Conservation (phyloP, 2,113 vertebrate species). For the Dipodomys ordii region DNA sequence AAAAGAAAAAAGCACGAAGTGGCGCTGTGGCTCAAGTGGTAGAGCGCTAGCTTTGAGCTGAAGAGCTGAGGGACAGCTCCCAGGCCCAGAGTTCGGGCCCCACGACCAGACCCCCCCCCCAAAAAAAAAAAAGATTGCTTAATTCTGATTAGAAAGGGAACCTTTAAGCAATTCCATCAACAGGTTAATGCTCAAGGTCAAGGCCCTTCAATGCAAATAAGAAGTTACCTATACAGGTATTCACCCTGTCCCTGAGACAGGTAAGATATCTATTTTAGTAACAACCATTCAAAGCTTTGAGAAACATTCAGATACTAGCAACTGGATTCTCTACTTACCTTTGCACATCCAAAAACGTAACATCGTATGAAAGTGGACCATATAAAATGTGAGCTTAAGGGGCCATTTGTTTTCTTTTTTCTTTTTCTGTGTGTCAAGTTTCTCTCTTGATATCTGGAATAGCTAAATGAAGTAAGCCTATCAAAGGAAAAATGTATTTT, state of each 20-base stretch:
- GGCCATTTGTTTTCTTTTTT: neutral
- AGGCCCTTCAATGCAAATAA: constrained; percentile 71
- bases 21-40: too few species aligned
- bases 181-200: constrained; percentile 56
- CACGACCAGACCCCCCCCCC: too few species aligned
- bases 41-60: too few species aligned
- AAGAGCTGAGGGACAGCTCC: too few species aligned
- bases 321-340: neutral
- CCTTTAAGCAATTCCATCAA: constrained; percentile 72
- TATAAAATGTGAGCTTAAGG: neutral
- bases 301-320: constrained; percentile 73
- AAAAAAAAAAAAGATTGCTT: neutral
- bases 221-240: constrained; percentile 65
- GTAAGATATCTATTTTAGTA: constrained; percentile 81
- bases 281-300: constrained; percentile 76
- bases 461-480: neutral
- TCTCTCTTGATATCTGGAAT: neutral
- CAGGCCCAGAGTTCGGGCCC: too few species aligned
- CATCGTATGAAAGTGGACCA: neutral
- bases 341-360: neutral
- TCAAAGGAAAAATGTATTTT: neutral
- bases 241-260: constrained; percentile 62
- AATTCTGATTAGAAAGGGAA: constrained; percentile 79
- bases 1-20: too few species aligned
- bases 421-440: neutral